Evolutionary conservation across 2,113 vertebrate species (phyloP), one percentile per base, ranked within the genome.

Genomic region (Petrocephalus zakoni): DNA sequence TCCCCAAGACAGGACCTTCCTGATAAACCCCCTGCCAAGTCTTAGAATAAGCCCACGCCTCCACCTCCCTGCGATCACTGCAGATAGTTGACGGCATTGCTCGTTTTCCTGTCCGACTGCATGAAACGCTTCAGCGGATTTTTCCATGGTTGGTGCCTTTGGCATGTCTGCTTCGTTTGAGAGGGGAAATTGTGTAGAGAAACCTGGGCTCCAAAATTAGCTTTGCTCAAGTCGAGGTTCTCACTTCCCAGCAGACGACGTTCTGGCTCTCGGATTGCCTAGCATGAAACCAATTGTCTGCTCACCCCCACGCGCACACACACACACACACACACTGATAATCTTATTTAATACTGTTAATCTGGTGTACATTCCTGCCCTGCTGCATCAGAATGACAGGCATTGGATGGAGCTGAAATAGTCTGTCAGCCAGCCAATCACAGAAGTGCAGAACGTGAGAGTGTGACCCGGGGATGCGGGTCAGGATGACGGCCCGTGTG

Each of bases 1-100:
- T 90, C 29, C 25, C 90, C 89, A 89, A 94, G 94, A 94, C 93
- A 91, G 92, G 90, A 91, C 91, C 90, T 49, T 93, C 89, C 93
- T 94, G 78, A 13, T 81, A 81, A 72, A 11, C 64, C 29, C n/a
- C 61, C 90, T 0, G 42, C 78, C 78, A 82, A 82, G 21, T 42
- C 21, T 49, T 46, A 47, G 42, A 10, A 82, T 19, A 49, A 49
- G 17, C 34, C 34, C 37, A 42, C 37, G 4, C 34, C 37, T 21
- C 8, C 19, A 8, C 78, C 78, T 10, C 6, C 55, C 55, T 7
- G 19, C 55, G 0, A n/a, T 82, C 83, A 25, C 47, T 25, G 49
- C 25, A 52, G n/a, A 29, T 49, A 47, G 37, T 22, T 83, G 17
- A 1, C 55, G 19, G 56, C 56, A n/a, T 2, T 2, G 56, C 56